phyloP scores from a whole-genome alignment of 1,140 invertebrate species.

The Drosophila navojoa region DNA sequence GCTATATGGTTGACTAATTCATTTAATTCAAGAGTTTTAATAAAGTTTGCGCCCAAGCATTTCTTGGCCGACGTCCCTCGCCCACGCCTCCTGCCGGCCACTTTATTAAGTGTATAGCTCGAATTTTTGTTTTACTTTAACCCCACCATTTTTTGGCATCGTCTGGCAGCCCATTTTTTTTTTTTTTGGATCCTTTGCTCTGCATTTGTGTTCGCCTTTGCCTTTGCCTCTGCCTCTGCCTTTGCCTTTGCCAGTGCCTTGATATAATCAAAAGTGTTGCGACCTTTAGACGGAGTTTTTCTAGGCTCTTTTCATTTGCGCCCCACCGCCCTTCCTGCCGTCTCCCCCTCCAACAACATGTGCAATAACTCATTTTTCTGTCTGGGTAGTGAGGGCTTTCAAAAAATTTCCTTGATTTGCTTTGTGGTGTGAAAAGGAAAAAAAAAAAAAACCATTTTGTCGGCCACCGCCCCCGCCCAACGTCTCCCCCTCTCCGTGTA shows the following conservation, averaged over 20 bases:
- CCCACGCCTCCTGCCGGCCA: slow-evolving; percentile 37
- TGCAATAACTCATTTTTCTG: slow-evolving; percentile 78
- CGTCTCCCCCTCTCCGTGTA: slow-evolving; percentile 53
- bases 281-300: slow-evolving; percentile 48
- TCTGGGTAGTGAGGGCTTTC: slow-evolving; percentile 46
- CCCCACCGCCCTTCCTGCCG: slow-evolving; percentile 1
- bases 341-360: slow-evolving; percentile 43
- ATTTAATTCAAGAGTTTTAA: slow-evolving; percentile 83
- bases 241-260: slow-evolving; percentile 48
- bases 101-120: slow-evolving; percentile 77
- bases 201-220: slow-evolving; percentile 25
- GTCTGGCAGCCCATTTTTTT: slow-evolving; percentile 48
- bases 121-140: slow-evolving; percentile 60
- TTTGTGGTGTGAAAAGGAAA: slow-evolving; percentile 71
- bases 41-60: slow-evolving; percentile 76
- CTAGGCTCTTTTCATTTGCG: slow-evolving; percentile 32
- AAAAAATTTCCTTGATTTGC: slow-evolving; percentile 77
- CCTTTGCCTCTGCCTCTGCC: slow-evolving; percentile 30
- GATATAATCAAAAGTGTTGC: slow-evolving; percentile 79
- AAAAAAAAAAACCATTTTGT: slow-evolving; percentile 41
- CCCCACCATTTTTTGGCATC: slow-evolving; percentile 26
- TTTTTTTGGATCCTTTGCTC: slow-evolving; percentile 42
- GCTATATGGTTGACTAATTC: slow-evolving; percentile 81
- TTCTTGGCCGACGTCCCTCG: slow-evolving; percentile 49
- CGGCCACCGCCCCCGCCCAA: background rate